Conservation (phyloP, 2,113 vertebrate genomes). For the Pavo muticus region DNA sequence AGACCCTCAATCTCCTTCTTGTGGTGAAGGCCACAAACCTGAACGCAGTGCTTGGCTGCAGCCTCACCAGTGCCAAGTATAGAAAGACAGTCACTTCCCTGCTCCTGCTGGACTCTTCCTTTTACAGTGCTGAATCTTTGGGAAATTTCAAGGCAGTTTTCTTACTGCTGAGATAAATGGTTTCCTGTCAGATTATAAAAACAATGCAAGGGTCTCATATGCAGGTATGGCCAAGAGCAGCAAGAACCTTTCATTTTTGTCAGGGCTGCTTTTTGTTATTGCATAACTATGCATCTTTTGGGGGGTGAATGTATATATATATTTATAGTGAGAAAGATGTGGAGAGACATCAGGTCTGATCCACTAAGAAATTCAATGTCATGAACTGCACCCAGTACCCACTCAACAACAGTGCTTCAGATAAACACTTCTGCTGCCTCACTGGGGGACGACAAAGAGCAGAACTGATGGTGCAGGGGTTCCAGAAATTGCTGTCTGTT, state of each 20-base stretch:
- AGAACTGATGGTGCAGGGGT: neutral
- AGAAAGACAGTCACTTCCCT: too few species aligned
- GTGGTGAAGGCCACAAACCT: too few species aligned
- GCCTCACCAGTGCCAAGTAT: too few species aligned
- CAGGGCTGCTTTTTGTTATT: neutral
- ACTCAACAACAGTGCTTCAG: neutral
- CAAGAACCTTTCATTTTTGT: neutral
- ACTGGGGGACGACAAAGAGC: neutral
- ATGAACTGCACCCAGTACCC: fast-evolving
- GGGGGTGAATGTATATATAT: neutral
- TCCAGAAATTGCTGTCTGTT: neutral
- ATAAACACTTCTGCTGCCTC: neutral
- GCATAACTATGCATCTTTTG: neutral
- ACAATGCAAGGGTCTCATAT: neutral
- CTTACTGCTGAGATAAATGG: neutral
- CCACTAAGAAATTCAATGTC: neutral
- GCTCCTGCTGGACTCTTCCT: too few species aligned
- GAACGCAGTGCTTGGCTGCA: too few species aligned
- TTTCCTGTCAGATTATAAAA: neutral
- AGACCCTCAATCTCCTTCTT: too few species aligned
- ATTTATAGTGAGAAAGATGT: neutral
- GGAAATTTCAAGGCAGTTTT: neutral
- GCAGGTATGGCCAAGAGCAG: neutral
- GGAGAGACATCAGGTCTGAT: neutral
- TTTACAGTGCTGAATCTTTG: neutral